These are phyloP conservation scores for Nyctereutes procyonoides DNA, from an alignment of 2,113 vertebrate species.

Conservation along the genomic window DNA sequence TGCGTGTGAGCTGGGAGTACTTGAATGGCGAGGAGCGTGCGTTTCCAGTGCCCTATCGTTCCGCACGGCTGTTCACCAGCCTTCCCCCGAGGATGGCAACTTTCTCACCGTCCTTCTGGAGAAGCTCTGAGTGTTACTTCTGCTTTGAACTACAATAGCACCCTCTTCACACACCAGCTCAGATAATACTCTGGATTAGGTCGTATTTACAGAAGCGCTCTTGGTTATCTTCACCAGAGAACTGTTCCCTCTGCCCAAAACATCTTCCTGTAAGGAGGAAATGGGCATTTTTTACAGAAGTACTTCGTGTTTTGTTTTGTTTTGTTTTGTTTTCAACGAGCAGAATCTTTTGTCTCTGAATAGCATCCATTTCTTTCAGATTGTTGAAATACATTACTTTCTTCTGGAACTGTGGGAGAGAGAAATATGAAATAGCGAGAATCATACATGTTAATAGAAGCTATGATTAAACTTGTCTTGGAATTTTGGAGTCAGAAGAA, in stretches of 20 bases:
- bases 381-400: slow-evolving; percentile 11
- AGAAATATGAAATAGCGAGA: slow-evolving; percentile 12
- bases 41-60: background rate
- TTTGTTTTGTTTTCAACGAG: background rate
- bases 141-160: slow-evolving; percentile 12
- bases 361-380: slow-evolving; percentile 3
- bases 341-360: slow-evolving; percentile 1
- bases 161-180: background rate
- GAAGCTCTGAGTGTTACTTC: slow-evolving; percentile 35
- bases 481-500: slow-evolving; percentile 52
- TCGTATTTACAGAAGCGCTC: slow-evolving; percentile 21
- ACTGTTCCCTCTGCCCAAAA: background rate
- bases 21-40: background rate
- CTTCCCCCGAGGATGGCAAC: slow-evolving; percentile 48
- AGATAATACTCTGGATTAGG: slow-evolving; percentile 40
- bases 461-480: slow-evolving; percentile 25
- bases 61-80: background rate
- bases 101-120: slow-evolving; percentile 51
- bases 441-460: background rate
- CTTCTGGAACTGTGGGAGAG: background rate
- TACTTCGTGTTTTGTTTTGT: background rate
- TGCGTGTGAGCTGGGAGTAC: background rate
- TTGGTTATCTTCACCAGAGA: background rate
- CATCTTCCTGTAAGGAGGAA: background rate
- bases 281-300: background rate